Percentiles rank a stretch among this genome's conserved stretches.
Conservation (phyloP, 1,140 invertebrate species). For the Geopemphigus sp. region DNA sequence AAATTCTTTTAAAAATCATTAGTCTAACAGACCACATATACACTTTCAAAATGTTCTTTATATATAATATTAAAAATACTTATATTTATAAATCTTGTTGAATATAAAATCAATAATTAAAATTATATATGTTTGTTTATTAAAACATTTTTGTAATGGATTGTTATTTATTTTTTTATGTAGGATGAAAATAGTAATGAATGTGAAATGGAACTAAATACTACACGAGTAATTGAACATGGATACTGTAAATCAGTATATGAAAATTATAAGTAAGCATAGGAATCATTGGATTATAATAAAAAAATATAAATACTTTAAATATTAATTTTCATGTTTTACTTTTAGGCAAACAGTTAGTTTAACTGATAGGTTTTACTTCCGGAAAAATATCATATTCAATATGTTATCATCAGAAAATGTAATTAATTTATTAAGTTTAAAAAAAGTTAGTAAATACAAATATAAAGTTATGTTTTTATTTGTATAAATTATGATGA, state of each 20-base stretch:
- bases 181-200: background rate
- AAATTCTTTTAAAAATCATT: no score
- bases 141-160: background rate
- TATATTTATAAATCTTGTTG: background rate
- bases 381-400: constrained; percentile 17
- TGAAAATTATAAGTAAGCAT: constrained; percentile 25
- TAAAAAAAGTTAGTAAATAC: constrained; percentile 30
- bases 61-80: background rate
- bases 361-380: constrained; percentile 30
- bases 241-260: constrained; percentile 16
- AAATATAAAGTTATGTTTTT: background rate
- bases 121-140: background rate
- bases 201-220: constrained; percentile 3
- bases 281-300: background rate
- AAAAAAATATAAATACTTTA: no score
- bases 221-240: constrained; percentile 25
- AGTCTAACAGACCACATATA: no score
- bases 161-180: background rate
- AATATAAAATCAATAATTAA: background rate
- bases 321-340: background rate
- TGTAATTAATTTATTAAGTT: constrained; percentile 9
- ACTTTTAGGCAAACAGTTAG: background rate
- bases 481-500: background rate
- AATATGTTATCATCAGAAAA: constrained; percentile 20
- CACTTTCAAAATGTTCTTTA: no score